Evolutionary conservation across 2,888 invertebrate genomes (phyloP), one percentile per base, ranked within the genome.

Genomic region (Tethea ocularis): DNA sequence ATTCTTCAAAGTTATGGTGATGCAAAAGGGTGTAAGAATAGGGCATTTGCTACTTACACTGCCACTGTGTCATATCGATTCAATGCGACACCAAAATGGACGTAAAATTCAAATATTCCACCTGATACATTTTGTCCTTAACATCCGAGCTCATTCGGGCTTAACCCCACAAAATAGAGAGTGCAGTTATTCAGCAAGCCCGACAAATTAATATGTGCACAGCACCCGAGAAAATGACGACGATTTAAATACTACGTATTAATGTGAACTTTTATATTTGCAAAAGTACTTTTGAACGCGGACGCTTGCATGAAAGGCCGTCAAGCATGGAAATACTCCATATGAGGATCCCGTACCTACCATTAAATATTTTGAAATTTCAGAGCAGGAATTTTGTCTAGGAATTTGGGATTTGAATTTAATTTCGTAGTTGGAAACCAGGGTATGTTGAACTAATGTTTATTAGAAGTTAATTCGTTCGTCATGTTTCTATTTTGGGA

Each of bases 221-320:
- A 46, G 67, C 58, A 66, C 61, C 68, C 62, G 61, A 61, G 54
- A 61, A 58, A 67, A 67, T 61, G 61, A 58, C 56, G 51, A 63
- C 64, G 64, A 67, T 68, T 72, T 46, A 10, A 46, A 46, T 46
- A 46, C 10, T 46, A 46, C 46, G 11, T 33, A 33, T 78, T 71
- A 68, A 73, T 68, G 69, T 66, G 65, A 73, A 75, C 68, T 77
- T 78, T 75, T 76, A 74, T 76, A 72, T 71, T 74, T 54, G 20
- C 68, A 59, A 68, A 70, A 64, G 73, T 64, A 67, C 68, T 67
- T 65, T 62, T 66, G 56, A 62, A 60, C 58, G 59, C 56, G 52
- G 58, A 56, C 54, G 60, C 57, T 63, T 59, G 68, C 64, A 68
- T 78, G 64, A 74, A 76, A 75, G 62, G 70, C 68, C 60, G 57